Base-by-base conservation (phyloP, 2,888 invertebrate genomes). In the Galerucella pusilla region DNA sequence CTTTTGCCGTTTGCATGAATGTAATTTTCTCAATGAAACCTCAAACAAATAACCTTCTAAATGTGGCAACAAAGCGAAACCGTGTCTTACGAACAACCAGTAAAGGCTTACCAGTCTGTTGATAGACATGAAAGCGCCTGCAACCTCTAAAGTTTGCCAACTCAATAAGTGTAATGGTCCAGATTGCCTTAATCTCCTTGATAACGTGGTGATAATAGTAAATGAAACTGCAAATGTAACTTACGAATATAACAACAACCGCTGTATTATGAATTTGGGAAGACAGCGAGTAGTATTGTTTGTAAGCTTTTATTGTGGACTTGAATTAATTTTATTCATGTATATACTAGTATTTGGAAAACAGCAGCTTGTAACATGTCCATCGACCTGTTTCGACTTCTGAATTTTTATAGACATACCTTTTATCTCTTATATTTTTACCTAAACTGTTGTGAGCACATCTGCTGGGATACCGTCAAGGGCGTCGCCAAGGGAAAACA, bases 131-230 rank as follows among this genome's bases (percentile, higher is more conserved):
- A 65, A 69, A 75, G 66, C 60, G 61, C 61, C 69, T 45, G 45
- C 45, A 20, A 60, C 64, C 70, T 60, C 14, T 49, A 54, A 77
- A 77, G 68, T 77, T 68, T 63, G 54, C 75, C 73, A 65, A 77
- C 70, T 75, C 73, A 73, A 75, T 77, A 69, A 77, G 70, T 67
- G 71, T 77, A 77, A 77, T 75, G 75, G 73, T 73, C 73, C 68
- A 70, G 75, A 73, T 75, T 75, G 65, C 71, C 73, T 46, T 73
- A 75, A 75, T 77, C 73, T 69, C 57, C 71, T 71, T 73, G 77
- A 75, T 77, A 75, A 73, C 61, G 64, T 73, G 49, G 73, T 65
- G 75, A 77, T 77, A 73, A 77, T 75, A 60, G 75, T 73, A 68
- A 64, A 59, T 66, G 73, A 71, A 75, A 75, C 75, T 73, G 73